These are phyloP conservation scores for Caenorhabditis uteleia DNA, from an alignment of 2,888 invertebrate genomes.

Conservation along the genomic window DNA sequence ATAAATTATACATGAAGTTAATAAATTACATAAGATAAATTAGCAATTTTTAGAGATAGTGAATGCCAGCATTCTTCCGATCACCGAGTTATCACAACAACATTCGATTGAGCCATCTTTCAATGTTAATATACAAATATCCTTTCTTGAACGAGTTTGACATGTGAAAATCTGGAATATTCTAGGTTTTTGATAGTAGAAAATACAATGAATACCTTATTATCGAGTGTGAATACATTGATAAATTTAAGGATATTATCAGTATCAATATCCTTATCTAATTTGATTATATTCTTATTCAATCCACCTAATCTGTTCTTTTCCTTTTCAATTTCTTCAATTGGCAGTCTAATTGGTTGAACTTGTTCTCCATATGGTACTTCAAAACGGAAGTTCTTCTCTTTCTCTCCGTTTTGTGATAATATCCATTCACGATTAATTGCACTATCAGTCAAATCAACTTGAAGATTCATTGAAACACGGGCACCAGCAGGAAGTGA, in stretches of 20 bases:
- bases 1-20: no score
- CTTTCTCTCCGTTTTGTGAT: conserved; percentile 18
- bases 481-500: conserved; percentile 14
- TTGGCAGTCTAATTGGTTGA: conserved; percentile 43
- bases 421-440: conserved; percentile 40
- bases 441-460: conserved; percentile 41
- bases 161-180: conserved; percentile 33
- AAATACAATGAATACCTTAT: conserved; percentile 8
- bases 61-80: conserved; percentile 44
- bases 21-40: not conserved
- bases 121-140: conserved; percentile 38
- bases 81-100: conserved; percentile 48
- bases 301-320: conserved; percentile 41
- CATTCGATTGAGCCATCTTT: conserved; percentile 26
- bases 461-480: conserved; percentile 16
- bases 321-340: conserved; percentile 40
- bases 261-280: conserved; percentile 11
- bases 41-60: conserved; percentile 28
- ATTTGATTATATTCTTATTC: conserved; percentile 39
- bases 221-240: conserved; percentile 21
- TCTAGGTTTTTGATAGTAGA: no score
- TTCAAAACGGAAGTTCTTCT: conserved; percentile 38
- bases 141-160: conserved; percentile 51
- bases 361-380: conserved; percentile 55
- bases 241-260: conserved; percentile 11